A percentile compares a stretch with the other conserved stretches of the same genome.
These are phyloP conservation scores for Drosophila kohkoa DNA, from an alignment of 1,140 invertebrate genomes.

Conservation along the genomic window DNA sequence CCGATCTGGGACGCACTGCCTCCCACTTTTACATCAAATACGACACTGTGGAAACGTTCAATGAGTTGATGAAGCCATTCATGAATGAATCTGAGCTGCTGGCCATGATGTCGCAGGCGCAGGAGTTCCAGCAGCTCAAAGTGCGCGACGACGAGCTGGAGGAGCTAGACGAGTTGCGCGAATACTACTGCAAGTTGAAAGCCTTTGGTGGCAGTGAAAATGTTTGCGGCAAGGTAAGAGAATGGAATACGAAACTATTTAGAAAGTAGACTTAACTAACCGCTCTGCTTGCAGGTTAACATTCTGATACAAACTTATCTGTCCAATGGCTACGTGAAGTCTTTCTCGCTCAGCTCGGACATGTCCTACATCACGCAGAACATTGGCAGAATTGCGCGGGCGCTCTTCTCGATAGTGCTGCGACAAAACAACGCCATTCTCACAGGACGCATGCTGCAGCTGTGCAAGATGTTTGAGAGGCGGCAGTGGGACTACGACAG, in stretches of 20 bases:
- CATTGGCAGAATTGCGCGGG: conserved; percentile 94
- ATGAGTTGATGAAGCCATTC: conserved; percentile 90
- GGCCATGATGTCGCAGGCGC: conserved; percentile 94
- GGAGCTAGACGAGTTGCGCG: conserved; percentile 92
- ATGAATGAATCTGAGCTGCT: conserved; percentile 96
- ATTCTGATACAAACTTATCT: conserved; percentile 97
- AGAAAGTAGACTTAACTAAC: not conserved
- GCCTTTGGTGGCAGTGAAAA: conserved; percentile 94
- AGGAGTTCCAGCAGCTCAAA: conserved; percentile 98
- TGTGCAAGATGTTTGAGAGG: conserved; percentile 96
- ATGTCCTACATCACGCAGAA: conserved; percentile 98
- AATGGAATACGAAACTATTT: not conserved
- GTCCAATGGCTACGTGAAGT: conserved; percentile 91
- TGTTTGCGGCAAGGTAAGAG: conserved; percentile 94
- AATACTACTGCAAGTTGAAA: conserved; percentile 90
- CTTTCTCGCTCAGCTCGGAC: conserved; percentile 97
- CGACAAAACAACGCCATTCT: conserved; percentile 95
- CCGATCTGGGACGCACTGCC: conserved; percentile 97
- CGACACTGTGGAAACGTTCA: conserved; percentile 97
- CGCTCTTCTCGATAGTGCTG: conserved; percentile 97
- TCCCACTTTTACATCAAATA: conserved; percentile 99
- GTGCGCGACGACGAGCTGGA: conserved; percentile 97
- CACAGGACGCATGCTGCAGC: conserved; percentile 91
- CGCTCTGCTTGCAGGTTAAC: conserved; percentile 86
- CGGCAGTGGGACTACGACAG: conserved; percentile 95